Evolutionary conservation across 2,797 vertebrate species (phyloP).

Genomic region (Erethizon dorsatum): DNA sequence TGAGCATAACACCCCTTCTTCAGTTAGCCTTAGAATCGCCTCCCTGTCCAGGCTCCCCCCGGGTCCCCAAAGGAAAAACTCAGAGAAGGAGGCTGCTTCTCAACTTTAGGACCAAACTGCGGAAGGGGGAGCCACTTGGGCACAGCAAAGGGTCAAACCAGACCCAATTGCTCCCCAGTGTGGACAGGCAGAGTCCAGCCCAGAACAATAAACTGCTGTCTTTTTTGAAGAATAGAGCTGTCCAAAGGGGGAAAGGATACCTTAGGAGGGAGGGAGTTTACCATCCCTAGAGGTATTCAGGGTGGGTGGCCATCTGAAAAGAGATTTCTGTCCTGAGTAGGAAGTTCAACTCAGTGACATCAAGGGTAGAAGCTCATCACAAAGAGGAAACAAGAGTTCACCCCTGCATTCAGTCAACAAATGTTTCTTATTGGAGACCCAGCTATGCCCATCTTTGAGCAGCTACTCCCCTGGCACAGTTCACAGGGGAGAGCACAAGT

Average conservation of each 20-base stretch:
- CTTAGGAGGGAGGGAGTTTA: not conserved
- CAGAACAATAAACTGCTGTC: not conserved
- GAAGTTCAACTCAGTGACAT: not conserved
- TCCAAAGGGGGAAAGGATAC: not conserved
- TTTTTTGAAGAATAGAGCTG: not conserved
- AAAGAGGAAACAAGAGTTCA: not conserved
- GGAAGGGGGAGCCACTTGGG: not conserved
- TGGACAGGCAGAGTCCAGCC: not conserved
- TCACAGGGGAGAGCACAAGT: not conserved
- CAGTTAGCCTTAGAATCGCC: not conserved
- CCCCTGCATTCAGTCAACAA: not conserved
- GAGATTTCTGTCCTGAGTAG: not conserved
- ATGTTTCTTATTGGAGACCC: not conserved
- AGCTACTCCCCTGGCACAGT: not conserved
- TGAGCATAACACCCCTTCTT: not conserved
- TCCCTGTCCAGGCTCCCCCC: not conserved
- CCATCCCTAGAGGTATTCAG: not conserved
- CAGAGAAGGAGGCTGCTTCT: not conserved
- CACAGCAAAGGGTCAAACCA: not conserved
- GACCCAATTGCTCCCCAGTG: not conserved
- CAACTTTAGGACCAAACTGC: not conserved
- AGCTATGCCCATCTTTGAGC: not conserved
- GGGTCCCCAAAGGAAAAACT: not conserved
- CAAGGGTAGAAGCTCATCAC: not conserved
- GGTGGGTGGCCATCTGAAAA: not conserved